Conservation (phyloP, 1,140 invertebrate genomes). For the Drosophila watanabei region DNA sequence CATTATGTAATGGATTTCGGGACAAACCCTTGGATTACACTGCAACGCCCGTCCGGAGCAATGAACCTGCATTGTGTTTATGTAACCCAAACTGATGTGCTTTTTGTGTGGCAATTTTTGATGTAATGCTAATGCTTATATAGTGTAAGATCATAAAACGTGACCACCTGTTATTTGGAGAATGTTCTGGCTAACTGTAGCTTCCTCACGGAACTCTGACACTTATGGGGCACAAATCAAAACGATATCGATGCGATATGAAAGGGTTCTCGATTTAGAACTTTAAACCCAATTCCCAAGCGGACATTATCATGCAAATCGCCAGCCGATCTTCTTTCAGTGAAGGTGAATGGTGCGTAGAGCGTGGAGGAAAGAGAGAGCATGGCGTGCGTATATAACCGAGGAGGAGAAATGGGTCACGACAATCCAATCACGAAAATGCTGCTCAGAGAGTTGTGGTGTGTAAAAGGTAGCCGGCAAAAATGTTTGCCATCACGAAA, state of each 20-base stretch:
- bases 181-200: constrained; percentile 45
- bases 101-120: constrained; percentile 31
- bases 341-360: constrained; percentile 58
- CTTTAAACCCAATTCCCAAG: constrained; percentile 11
- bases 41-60: constrained; percentile 40
- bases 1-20: constrained; percentile 68
- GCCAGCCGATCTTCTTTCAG: constrained; percentile 2
- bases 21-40: constrained; percentile 34
- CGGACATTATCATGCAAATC: constrained; percentile 53
- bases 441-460: constrained; percentile 20
- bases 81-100: constrained; percentile 19
- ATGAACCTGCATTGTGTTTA: constrained; percentile 66
- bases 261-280: constrained; percentile 33
- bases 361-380: constrained; percentile 10
- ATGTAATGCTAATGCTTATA: constrained; percentile 40
- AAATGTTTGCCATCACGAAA: constrained; percentile 62
- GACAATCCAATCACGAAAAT: constrained; percentile 64
- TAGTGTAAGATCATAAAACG: constrained; percentile 30
- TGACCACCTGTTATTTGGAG: constrained; percentile 3
- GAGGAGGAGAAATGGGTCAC: constrained; percentile 63
- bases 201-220: constrained; percentile 32
- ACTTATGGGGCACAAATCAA: constrained; percentile 41
- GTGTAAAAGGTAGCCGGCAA: constrained; percentile 71
- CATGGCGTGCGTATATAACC: constrained; percentile 8
- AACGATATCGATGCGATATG: constrained; percentile 10